Conservation (phyloP, 2,797 vertebrate species). For the Falco rusticolus region DNA sequence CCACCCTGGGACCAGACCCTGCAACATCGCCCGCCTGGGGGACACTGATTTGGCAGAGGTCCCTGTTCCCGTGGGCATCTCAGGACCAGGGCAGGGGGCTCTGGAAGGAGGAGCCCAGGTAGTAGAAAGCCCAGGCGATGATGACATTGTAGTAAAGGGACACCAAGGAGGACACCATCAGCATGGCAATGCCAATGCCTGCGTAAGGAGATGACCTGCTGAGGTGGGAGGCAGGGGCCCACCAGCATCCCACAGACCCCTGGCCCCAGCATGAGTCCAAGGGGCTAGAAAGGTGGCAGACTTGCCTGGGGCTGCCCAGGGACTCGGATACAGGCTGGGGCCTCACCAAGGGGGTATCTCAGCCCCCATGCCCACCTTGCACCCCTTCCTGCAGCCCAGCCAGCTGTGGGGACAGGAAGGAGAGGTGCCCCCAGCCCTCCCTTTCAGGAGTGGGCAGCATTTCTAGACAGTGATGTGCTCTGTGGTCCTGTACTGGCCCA, state of each 20-base stretch:
- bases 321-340: background rate
- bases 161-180: conserved; percentile 82
- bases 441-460: conserved; percentile 88
- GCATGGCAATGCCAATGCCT: conserved; percentile 88
- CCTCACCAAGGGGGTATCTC: background rate
- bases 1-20: fast-evolving
- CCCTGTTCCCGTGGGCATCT: conserved; percentile 70
- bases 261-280: fast-evolving
- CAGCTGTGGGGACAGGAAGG: background rate
- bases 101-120: conserved; percentile 85
- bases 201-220: fast-evolving
- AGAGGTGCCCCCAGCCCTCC: conserved; percentile 46
- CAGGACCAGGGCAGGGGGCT: conserved; percentile 85
- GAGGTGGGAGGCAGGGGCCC: no score
- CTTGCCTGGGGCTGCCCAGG: background rate
- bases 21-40: fast-evolving
- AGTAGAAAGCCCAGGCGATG: conserved; percentile 88
- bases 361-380: background rate
- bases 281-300: background rate
- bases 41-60: conserved; percentile 71
- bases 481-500: conserved; percentile 85
- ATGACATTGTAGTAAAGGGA: conserved; percentile 89
- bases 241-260: fast-evolving
- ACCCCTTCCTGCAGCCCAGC: background rate
- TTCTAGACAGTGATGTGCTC: conserved; percentile 88